These are phyloP conservation scores for Stenoptilia bipunctidactyla DNA, from an alignment of 2,888 invertebrate genomes.

Conservation along the genomic window DNA sequence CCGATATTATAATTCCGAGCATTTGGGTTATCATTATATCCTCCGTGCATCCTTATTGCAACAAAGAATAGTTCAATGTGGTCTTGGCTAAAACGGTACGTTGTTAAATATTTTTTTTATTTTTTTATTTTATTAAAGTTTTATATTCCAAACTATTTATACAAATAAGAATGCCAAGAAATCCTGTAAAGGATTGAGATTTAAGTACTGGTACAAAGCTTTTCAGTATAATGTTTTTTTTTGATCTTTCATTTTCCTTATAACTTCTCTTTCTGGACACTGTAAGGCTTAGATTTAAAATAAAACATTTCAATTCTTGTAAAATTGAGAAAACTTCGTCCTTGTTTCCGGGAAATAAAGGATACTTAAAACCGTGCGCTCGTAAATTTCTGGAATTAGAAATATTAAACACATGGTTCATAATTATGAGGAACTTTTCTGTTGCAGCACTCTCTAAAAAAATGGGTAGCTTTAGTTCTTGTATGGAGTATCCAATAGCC, in stretches of 20 bases:
- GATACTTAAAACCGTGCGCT: conserved; percentile 5
- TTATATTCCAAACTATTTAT: conserved; percentile 3
- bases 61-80: conserved; percentile 6
- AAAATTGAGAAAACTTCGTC: too few relatives aligned
- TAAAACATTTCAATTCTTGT: too few relatives aligned
- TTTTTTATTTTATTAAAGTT: conserved; percentile 7
- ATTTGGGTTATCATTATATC: too few relatives aligned
- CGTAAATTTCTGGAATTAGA: conserved; percentile 12
- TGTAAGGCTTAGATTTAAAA: too few relatives aligned
- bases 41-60: too few relatives aligned
- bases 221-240: too few relatives aligned
- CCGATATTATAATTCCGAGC: too few relatives aligned
- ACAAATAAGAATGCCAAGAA: conserved; percentile 10
- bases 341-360: conserved; percentile 3
- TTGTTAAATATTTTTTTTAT: conserved; percentile 8
- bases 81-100: conserved; percentile 10
- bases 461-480: not conserved
- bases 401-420: conserved; percentile 15
- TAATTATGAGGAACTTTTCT: conserved; percentile 1
- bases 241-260: too few relatives aligned
- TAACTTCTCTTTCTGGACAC: too few relatives aligned
- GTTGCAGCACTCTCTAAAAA: conserved; percentile 11
- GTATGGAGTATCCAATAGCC: not conserved
- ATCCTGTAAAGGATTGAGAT: conserved; percentile 8
- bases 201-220: not conserved